phyloP scores from a whole-genome alignment of 37 sponge, comb jelly and placozoan genomes.

The Theonella swinhoei region DNA sequence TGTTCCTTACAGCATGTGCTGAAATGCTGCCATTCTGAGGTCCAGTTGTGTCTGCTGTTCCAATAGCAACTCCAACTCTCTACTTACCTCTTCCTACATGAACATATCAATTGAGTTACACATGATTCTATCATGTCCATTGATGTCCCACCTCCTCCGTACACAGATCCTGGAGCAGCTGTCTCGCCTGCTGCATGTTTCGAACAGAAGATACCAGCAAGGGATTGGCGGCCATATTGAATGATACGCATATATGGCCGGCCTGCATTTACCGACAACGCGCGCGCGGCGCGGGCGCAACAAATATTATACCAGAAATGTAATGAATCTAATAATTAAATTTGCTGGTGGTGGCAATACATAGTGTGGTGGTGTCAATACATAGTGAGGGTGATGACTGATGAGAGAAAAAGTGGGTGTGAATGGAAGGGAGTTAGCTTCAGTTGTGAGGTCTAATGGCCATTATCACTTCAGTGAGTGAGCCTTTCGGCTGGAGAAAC shows the following conservation, averaged over 20 bases:
- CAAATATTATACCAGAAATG: too few species aligned
- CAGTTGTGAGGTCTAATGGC: slow-evolving; percentile 67
- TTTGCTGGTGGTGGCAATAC: too few species aligned
- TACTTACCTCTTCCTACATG: slow-evolving; percentile 41
- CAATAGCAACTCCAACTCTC: slow-evolving; percentile 55
- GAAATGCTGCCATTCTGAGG: slow-evolving; percentile 57
- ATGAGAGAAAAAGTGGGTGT: too few species aligned
- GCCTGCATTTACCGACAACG: too few species aligned
- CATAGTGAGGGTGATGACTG: too few species aligned
- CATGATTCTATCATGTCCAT: slow-evolving; percentile 1
- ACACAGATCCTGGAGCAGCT: neutral
- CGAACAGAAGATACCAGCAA: neutral
- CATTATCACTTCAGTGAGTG: slow-evolving; percentile 48
- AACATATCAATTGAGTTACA: slow-evolving; percentile 3
- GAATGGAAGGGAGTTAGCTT: too few species aligned
- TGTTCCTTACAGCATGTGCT: slow-evolving; percentile 58
- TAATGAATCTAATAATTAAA: too few species aligned
- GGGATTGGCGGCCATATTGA: too few species aligned
- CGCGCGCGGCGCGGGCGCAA: too few species aligned
- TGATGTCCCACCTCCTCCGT: neutral
- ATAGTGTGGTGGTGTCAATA: too few species aligned
- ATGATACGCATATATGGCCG: too few species aligned
- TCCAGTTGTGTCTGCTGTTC: slow-evolving; percentile 82
- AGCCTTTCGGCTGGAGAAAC: neutral
- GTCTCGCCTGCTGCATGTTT: neutral